These are phyloP conservation scores for Polydrusus tereticollis DNA, from an alignment of 2,888 invertebrate species.

Conservation along the genomic window DNA sequence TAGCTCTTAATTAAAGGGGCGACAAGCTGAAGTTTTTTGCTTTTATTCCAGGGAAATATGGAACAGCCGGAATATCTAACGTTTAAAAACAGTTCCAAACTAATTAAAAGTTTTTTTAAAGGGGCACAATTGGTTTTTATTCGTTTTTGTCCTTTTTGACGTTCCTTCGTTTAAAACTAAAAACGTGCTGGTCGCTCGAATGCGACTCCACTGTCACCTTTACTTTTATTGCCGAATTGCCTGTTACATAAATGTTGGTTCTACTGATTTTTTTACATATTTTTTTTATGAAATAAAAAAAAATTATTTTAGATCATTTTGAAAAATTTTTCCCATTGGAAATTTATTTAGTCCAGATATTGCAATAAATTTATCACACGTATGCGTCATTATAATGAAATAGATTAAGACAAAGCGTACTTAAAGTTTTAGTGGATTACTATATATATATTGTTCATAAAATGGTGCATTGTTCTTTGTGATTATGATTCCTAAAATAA, in stretches of 20 bases:
- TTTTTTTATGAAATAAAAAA: too few species aligned
- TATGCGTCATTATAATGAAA: neutral
- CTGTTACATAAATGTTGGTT: too few species aligned
- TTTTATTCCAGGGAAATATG: constrained; percentile 8
- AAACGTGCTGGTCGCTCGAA: neutral
- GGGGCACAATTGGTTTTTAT: constrained; percentile 15
- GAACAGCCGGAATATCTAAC: constrained; percentile 14
- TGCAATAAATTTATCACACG: neutral
- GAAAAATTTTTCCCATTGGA: too few species aligned
- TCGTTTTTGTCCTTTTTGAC: constrained; percentile 3
- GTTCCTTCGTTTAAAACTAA: neutral
- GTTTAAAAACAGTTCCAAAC: constrained; percentile 23
- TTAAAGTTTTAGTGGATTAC: neutral
- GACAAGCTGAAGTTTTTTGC: constrained; percentile 10
- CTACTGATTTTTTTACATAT: too few species aligned
- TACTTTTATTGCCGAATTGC: neutral
- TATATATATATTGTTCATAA: too few species aligned
- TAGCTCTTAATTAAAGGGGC: constrained; percentile 14
- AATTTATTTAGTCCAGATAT: too few species aligned
- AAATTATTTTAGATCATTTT: too few species aligned
- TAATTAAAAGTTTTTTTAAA: constrained; percentile 37
- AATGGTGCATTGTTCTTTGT: neutral
- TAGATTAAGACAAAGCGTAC: neutral
- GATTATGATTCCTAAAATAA: neutral
- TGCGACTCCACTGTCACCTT: neutral